A percentile compares a stretch with the other conserved stretches of the same genome.
Evolutionary conservation across 2,888 invertebrate genomes (phyloP).

Genomic region (Unio pictorum): DNA sequence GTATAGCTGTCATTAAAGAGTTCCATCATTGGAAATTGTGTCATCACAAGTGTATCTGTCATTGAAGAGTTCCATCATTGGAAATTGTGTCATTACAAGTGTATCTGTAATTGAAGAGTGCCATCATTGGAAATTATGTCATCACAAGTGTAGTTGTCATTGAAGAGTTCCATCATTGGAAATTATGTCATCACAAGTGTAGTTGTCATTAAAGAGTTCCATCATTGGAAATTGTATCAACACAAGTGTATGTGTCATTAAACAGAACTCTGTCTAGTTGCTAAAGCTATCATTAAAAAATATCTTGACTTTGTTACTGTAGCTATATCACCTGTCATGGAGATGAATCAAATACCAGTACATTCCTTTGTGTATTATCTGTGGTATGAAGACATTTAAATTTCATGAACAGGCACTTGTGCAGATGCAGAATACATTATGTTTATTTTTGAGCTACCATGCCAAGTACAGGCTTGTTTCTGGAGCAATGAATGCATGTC

Average conservation of each 20-base stretch:
- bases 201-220: no score
- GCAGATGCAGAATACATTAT: no score
- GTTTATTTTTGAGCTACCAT: no score
- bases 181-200: no score
- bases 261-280: no score
- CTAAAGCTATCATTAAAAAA: no score
- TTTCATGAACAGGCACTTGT: no score
- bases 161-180: no score
- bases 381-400: not conserved
- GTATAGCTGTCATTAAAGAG: conserved; percentile 24
- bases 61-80: conserved; percentile 15
- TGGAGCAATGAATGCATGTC: no score
- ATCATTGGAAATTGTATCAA: no score
- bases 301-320: not conserved
- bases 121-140: conserved; percentile 32
- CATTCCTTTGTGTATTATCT: not conserved
- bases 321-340: not conserved
- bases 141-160: not conserved
- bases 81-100: conserved; percentile 47
- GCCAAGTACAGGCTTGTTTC: no score
- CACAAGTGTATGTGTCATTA: no score
- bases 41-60: conserved; percentile 41
- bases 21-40: conserved; percentile 27
- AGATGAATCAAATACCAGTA: not conserved
- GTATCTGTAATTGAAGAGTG: conserved; percentile 7